Evolutionary conservation across 1,140 invertebrate species (phyloP), one percentile per base, ranked within the genome.

Genomic region (Himalopsyche phryganea): DNA sequence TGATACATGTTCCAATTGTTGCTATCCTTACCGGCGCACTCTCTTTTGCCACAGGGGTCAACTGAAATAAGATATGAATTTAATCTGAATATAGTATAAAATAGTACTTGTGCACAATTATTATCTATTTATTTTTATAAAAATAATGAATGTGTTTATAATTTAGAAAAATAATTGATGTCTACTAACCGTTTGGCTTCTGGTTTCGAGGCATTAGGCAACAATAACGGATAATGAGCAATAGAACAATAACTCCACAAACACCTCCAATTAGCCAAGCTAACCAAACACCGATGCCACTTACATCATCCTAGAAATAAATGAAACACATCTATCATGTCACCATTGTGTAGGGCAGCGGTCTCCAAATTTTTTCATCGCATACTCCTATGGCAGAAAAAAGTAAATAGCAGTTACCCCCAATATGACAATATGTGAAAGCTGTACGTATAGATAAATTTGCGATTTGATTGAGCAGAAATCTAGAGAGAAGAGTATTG

Each of bases 121-220:
- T n/a, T n/a, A n/a, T n/a, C n/a, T n/a, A n/a, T n/a, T n/a, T n/a
- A n/a, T n/a, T n/a, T n/a, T n/a, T n/a, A n/a, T n/a, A n/a, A n/a
- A n/a, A n/a, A n/a, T n/a, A n/a, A n/a, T n/a, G n/a, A n/a, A n/a
- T n/a, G n/a, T n/a, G n/a, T 47, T 19, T 47, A 18, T 20, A 47
- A 9, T 42, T 42, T 42, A 6, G 14, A 11, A 42, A 14, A 14
- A 42, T 9, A 9, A 11, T 42, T 42, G 7, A 42, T 11, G 14
- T 9, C 9, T 11, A 14, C 54, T 56, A 32, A 56, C 54, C 28
- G 35, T 53, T 28, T 6, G 75, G 75, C 71, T 78, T 78, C 69
- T 77, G 76, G 65, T 78, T 71, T 47, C 75, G 75, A 68, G 76
- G 76, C 76, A 78, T 78, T 63, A 77, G 75, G 71, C 76, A 73